A percentile compares a stretch with the other conserved stretches of the same genome.
Evolutionary conservation across 2,797 vertebrate species (phyloP).

Genomic region (Carapus acus): DNA sequence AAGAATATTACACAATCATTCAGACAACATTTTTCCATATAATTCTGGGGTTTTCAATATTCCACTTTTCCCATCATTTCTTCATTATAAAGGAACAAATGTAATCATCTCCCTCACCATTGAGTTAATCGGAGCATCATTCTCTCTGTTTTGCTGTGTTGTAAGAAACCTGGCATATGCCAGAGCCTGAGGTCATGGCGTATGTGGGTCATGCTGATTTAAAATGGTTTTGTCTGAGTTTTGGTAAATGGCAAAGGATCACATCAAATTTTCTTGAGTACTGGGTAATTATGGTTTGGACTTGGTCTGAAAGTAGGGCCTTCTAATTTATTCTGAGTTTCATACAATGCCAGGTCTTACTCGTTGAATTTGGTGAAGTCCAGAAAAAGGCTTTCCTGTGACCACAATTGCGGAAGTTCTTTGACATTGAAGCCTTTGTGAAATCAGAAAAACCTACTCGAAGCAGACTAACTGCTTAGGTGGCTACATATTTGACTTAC

Average conservation of each 20-base stretch:
- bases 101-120: conserved; percentile 20
- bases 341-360: not conserved
- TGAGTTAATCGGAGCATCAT: conserved; percentile 12
- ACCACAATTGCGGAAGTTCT: conserved; percentile 8
- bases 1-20: too few species aligned
- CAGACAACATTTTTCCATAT: too few species aligned
- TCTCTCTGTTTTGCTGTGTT: conserved; percentile 12
- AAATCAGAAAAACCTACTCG: conserved; percentile 6
- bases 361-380: conserved; percentile 18
- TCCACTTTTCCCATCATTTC: conserved; percentile 36
- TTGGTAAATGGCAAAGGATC: conserved; percentile 44
- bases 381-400: conserved; percentile 21
- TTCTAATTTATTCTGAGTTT: not conserved
- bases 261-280: conserved; percentile 38
- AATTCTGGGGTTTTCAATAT: not conserved
- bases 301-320: conserved; percentile 30
- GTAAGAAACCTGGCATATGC: conserved; percentile 47
- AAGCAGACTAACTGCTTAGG: conserved; percentile 4
- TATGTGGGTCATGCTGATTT: conserved; percentile 47
- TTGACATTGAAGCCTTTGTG: not conserved
- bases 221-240: conserved; percentile 35
- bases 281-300: conserved; percentile 42
- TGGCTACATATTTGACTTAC: conserved; percentile 15
- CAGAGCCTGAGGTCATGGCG: conserved; percentile 57
- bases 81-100: conserved; percentile 24